A percentile compares a stretch with the other conserved stretches of the same genome.
Conservation (phyloP, 1,140 invertebrate species). For the Philaenus spumarius region DNA sequence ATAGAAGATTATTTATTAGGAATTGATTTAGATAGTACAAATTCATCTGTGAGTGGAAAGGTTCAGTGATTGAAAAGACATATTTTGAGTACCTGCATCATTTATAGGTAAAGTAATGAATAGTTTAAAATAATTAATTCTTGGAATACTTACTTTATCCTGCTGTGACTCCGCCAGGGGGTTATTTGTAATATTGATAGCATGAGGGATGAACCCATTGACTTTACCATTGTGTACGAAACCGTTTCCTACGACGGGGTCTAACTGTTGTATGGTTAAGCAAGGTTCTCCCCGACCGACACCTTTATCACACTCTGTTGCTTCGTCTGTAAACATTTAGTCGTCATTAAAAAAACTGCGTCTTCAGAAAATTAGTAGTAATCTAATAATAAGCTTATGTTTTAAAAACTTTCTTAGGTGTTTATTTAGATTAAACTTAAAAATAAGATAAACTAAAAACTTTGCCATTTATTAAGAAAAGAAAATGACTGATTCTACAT, state of each 20-base stretch:
- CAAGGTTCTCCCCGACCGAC: slow-evolving; percentile 23
- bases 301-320: slow-evolving; percentile 24
- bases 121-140: too few relatives aligned
- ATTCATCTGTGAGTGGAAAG: too few relatives aligned
- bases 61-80: too few relatives aligned
- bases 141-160: slow-evolving; percentile 37
- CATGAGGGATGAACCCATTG: slow-evolving; percentile 23
- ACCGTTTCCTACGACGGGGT: slow-evolving; percentile 29
- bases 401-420: neutral
- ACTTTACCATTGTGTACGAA: slow-evolving; percentile 22
- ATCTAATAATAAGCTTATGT: neutral
- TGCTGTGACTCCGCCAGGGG: slow-evolving; percentile 57
- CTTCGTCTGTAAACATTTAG: slow-evolving; percentile 20
- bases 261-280: slow-evolving; percentile 30
- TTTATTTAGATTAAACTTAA: neutral
- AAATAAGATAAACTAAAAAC: too few relatives aligned
- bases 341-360: neutral
- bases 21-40: too few relatives aligned
- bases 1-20: too few relatives aligned
- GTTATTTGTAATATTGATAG: slow-evolving; percentile 60
- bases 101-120: too few relatives aligned
- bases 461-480: too few relatives aligned
- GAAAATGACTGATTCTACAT: too few relatives aligned
- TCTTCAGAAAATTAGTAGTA: neutral
- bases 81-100: too few relatives aligned